Conservation (phyloP, 2,113 vertebrate genomes). For the Paracanthobrama guichenoti region DNA sequence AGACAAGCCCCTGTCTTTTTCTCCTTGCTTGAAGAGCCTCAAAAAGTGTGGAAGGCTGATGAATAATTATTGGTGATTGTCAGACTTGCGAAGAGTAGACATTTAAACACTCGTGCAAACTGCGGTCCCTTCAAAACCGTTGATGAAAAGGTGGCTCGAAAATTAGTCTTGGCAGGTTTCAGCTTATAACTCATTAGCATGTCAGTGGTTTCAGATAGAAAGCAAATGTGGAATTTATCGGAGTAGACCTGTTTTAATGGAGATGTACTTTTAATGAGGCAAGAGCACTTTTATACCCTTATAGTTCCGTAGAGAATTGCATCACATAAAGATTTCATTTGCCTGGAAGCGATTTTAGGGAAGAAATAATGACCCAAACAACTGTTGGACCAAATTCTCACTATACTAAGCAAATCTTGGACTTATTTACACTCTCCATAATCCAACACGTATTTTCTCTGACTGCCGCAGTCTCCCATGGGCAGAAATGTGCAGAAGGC, state of each 20-base stretch:
- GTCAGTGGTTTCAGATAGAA: slow-evolving; percentile 35
- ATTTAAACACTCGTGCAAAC: slow-evolving; percentile 5
- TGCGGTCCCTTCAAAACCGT: slow-evolving; percentile 25
- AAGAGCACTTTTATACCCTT: neutral
- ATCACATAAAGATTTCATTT: slow-evolving; percentile 23
- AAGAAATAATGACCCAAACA: slow-evolving; percentile 46
- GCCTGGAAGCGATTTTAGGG: slow-evolving; percentile 36
- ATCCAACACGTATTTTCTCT: slow-evolving; percentile 37
- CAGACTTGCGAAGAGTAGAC: slow-evolving; percentile 44
- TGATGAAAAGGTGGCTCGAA: slow-evolving; percentile 22
- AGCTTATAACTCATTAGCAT: slow-evolving; percentile 27
- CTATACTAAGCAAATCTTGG: slow-evolving; percentile 30
- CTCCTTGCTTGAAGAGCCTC: slow-evolving; percentile 47
- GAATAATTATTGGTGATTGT: slow-evolving; percentile 57
- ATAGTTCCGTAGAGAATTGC: slow-evolving; percentile 26
- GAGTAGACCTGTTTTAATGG: neutral
- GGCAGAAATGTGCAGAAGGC: slow-evolving; percentile 93
- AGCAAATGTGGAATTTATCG: neutral
- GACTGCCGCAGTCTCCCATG: slow-evolving; percentile 84
- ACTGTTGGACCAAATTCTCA: slow-evolving; percentile 42
- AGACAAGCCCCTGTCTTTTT: slow-evolving; percentile 54
- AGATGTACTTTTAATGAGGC: slow-evolving; percentile 30
- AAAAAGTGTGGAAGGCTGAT: slow-evolving; percentile 48
- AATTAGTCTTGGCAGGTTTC: slow-evolving; percentile 29
- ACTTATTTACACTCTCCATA: slow-evolving; percentile 32